Evolutionary conservation across 2,113 vertebrate genomes (phyloP).

Genomic region (Pomatostomus ruficeps): DNA sequence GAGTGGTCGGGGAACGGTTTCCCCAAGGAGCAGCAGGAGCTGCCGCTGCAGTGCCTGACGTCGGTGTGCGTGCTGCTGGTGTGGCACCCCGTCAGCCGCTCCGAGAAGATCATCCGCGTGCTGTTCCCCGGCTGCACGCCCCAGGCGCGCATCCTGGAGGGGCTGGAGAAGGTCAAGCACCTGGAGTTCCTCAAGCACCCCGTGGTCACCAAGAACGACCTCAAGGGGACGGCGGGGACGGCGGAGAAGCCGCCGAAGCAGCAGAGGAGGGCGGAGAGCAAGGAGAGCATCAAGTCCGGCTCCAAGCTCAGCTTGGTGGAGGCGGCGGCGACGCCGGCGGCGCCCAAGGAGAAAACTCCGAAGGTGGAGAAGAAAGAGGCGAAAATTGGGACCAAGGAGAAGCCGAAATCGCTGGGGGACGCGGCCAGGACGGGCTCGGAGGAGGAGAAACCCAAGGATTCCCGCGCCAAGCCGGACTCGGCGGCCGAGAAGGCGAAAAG

Average conservation of each 20-base stretch:
- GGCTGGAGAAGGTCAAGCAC: slow-evolving; percentile 86
- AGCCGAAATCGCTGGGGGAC: slow-evolving; percentile 44
- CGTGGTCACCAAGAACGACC: slow-evolving; percentile 77
- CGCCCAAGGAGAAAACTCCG: background rate
- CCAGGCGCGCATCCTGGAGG: slow-evolving; percentile 84
- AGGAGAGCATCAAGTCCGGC: slow-evolving; percentile 81
- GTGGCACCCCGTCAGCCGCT: slow-evolving; percentile 84
- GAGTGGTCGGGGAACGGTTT: slow-evolving; percentile 64
- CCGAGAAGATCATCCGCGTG: slow-evolving; percentile 86
- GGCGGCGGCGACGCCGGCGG: accelerated
- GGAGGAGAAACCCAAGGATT: slow-evolving; percentile 70
- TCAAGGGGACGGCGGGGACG: slow-evolving; percentile 42
- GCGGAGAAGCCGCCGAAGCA: slow-evolving; percentile 63
- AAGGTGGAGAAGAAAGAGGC: slow-evolving; percentile 71
- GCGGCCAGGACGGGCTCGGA: slow-evolving; percentile 36
- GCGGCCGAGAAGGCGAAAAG: slow-evolving; percentile 67
- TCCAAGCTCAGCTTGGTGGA: slow-evolving; percentile 55
- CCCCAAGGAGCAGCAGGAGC: slow-evolving; percentile 46
- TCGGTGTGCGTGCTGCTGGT: slow-evolving; percentile 88
- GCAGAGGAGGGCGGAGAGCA: slow-evolving; percentile 80
- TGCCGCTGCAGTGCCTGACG: slow-evolving; percentile 74
- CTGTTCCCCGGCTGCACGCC: slow-evolving; percentile 90
- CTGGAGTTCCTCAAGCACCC: slow-evolving; percentile 85
- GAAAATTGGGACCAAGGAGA: slow-evolving; percentile 61
- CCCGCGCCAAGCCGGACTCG: slow-evolving; percentile 23